Evolutionary conservation across 64 coral and sea anemone genomes (phyloP), one percentile per base, ranked within the genome.

Genomic region (Pocillopora damicornis): DNA sequence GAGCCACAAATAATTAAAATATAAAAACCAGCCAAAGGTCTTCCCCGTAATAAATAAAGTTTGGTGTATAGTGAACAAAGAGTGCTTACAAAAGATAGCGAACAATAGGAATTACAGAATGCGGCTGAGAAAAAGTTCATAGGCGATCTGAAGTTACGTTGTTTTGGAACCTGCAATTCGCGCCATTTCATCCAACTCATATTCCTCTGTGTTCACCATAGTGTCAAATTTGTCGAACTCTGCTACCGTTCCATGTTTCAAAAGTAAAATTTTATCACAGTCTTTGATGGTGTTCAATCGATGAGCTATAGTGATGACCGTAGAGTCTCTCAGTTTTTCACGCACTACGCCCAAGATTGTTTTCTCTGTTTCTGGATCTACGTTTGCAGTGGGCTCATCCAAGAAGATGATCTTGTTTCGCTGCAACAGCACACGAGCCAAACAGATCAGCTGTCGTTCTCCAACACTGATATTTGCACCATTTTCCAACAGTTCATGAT

Each of bases 291-390:
- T 89, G 36, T 79, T 81, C 35, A 89, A 81, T 62, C 76, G 88
- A 81, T 89, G 88, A 15, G 88, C 88, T 37, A 89, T 72, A 0
- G 88, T 89, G 22, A 89, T 73, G 61, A 89, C 88, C 22, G 88
- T 89, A 76, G 59, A 80, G 22, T 79, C 77, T 15, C 20, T 76
- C 56, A 73, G 76, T 62, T 88, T 88, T 15, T 76, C 34, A 35
- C 72, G 42, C 35, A 88, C 76, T 5, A 88, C 58, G 30, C 60
- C 18, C 61, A 61, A 75, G 56, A 88, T 76, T 25, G 73, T 76
- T 45, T 73, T 42, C 17, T 88, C 86, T 60, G 86, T 88, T 88
- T 42, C 73, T 58, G 60, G 65, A 73, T 86, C 83, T 15, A 86
- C 83, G 57, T 86, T 67, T 9, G 83, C 83, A 9, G 83, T 86